Base-by-base conservation (phyloP, 2,113 vertebrate species). In the Telmatochromis sp. region DNA sequence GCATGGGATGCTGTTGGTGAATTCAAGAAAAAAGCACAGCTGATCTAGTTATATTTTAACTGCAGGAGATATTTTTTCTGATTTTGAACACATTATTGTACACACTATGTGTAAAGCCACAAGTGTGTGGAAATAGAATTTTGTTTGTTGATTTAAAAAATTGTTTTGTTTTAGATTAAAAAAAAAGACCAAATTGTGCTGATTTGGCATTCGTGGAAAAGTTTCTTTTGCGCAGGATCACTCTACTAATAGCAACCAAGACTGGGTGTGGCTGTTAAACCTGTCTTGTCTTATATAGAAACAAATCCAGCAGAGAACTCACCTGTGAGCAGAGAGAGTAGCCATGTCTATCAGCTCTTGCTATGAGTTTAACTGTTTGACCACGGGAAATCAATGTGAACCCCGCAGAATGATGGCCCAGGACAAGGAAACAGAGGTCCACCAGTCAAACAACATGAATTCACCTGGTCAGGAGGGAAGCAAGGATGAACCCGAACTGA, bases 391-490 rank as follows among this genome's bases (percentile, higher is more conserved):
- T 75, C 81, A 65, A 3, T 95, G 94, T 86, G 88, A 95, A 90
- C 92, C 93, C 23, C 92, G 95, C 55, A 94, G 82, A 81, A 93
- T 91, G 91, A 93, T 31, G 4, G 35, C 78, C 37, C 93, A 91
- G 88, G 84, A 90, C 83, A 87, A 1, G 12, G 89, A 85, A 5
- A 82, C 17, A 9, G 94, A 90, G 55, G 58, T 40, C 19, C 84
- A 89, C 58, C 85, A 83, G 17, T 88, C 95, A 86, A 94, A 87
- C 90, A 73, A 58, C 73, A 35, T 23, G 23, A 78, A 35, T 2
- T 8, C 19, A 3, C 9, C 7, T 6, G n/a, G 35, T 17, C 82
- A 7, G 58, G 45, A 35, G 1, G 47, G 2, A 47, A 63, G 4
- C 35, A 14, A 78, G 1, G n/a, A n/a, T 9, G 54, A 92, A 60